phyloP scores from a whole-genome alignment of 2,113 vertebrate genomes.

The Myotis yumanensis region DNA sequence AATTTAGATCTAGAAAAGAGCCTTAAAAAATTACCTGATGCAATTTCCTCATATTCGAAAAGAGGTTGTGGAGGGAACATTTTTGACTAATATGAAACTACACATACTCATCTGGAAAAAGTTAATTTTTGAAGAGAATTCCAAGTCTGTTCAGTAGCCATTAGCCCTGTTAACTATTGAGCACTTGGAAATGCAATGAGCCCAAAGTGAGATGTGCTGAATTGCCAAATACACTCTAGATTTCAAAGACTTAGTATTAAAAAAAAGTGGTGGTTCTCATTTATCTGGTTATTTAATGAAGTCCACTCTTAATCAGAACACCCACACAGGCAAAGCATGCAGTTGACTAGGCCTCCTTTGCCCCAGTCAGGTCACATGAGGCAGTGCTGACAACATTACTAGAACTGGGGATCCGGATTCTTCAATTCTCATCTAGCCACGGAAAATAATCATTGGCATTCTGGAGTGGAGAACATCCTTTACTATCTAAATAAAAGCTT shows the following conservation, averaged over 20 bases:
- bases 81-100: neutral
- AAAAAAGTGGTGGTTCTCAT: neutral
- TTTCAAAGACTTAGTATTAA: constrained; percentile 16
- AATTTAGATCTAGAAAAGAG: neutral
- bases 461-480: neutral
- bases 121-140: neutral
- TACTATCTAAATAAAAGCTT: constrained; percentile 13
- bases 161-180: neutral
- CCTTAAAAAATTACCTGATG: neutral
- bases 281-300: constrained; percentile 27
- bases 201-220: neutral
- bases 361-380: constrained; percentile 15
- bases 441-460: constrained; percentile 25
- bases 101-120: constrained; percentile 18
- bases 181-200: neutral
- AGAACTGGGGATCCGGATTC: neutral
- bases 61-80: neutral
- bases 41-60: constrained; percentile 9
- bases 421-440: constrained; percentile 13
- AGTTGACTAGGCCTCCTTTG: neutral
- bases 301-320: neutral
- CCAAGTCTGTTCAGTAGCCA: neutral
- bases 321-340: neutral
- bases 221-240: constrained; percentile 3
- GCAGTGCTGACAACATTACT: constrained; percentile 12